Evolutionary conservation across 2,888 invertebrate species (phyloP).

Genomic region (Hybos culiciformis): DNA sequence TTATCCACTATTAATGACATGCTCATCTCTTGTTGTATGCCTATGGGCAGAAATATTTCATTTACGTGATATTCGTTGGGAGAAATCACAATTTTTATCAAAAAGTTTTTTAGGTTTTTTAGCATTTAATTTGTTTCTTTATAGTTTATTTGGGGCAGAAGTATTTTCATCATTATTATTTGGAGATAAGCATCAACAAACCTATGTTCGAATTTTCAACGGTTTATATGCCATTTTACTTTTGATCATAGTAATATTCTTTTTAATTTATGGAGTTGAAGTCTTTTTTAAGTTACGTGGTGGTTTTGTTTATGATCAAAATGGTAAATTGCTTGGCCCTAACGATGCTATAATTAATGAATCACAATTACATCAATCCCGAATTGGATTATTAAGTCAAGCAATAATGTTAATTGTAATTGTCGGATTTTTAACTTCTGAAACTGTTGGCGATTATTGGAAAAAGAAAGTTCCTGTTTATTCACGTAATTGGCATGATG

Average conservation of each 20-base stretch:
- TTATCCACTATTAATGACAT: conserved; percentile 77
- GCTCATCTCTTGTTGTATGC: conserved; percentile 80
- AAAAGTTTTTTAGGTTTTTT: conserved; percentile 84
- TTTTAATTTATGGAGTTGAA: conserved; percentile 87
- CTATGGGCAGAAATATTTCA: conserved; percentile 95
- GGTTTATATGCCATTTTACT: conserved; percentile 84
- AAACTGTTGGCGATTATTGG: conserved; percentile 86
- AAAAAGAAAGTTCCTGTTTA: conserved; percentile 81
- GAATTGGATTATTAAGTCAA: conserved; percentile 76
- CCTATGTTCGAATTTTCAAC: conserved; percentile 78
- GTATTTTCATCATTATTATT: conserved; percentile 33
- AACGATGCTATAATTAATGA: conserved; percentile 50
- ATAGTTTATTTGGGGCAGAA: conserved; percentile 69
- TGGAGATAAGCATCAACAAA: conserved; percentile 24
- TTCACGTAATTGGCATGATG: conserved; percentile 84
- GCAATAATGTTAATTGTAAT: conserved; percentile 83
- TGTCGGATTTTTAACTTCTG: conserved; percentile 77
- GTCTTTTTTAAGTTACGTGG: conserved; percentile 87
- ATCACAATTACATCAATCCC: conserved; percentile 82
- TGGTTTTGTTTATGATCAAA: conserved; percentile 64
- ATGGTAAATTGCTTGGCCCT: conserved; percentile 45
- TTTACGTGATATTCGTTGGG: conserved; percentile 72
- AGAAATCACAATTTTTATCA: conserved; percentile 76
- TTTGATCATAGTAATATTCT: conserved; percentile 81
- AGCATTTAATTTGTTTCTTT: conserved; percentile 77